Percentiles rank a stretch among this genome's conserved stretches.
phyloP scores from a whole-genome alignment of 1,140 invertebrate species.

The Heliothis subflexa region DNA sequence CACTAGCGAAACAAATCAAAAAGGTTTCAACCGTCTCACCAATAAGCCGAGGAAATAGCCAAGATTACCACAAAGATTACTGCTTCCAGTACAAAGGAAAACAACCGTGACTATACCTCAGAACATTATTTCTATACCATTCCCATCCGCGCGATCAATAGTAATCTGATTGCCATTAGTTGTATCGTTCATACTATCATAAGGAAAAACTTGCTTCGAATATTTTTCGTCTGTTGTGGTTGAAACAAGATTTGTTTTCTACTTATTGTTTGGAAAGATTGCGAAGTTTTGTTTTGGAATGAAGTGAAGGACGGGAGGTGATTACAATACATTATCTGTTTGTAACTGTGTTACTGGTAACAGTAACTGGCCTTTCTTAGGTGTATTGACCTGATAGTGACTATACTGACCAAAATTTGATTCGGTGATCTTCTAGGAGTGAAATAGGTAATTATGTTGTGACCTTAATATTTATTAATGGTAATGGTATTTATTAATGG shows the following conservation, averaged over 20 bases:
- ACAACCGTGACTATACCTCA: constrained; percentile 1
- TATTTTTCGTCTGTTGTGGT: constrained; percentile 7
- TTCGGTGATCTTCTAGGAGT: no score
- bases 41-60: constrained; percentile 22
- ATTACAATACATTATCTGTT: neutral
- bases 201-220: constrained; percentile 24
- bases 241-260: constrained; percentile 3
- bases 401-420: no score
- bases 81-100: constrained; percentile 2
- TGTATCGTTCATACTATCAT: constrained; percentile 28
- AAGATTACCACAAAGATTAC: constrained; percentile 27
- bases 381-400: no score
- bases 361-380: no score
- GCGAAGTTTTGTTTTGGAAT: no score
- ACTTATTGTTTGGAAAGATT: no score
- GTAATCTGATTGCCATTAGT: constrained; percentile 43
- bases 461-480: no score
- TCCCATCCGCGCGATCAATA: constrained; percentile 30
- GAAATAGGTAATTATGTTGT: no score
- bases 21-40: neutral
- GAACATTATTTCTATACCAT: constrained; percentile 31
- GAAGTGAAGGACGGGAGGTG: neutral
- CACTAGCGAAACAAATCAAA: neutral
- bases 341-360: no score
- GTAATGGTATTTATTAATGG: no score